Evolutionary conservation across 1,140 invertebrate genomes (phyloP), one percentile per base, ranked within the genome.

Genomic region (Drosophila paulistorum): DNA sequence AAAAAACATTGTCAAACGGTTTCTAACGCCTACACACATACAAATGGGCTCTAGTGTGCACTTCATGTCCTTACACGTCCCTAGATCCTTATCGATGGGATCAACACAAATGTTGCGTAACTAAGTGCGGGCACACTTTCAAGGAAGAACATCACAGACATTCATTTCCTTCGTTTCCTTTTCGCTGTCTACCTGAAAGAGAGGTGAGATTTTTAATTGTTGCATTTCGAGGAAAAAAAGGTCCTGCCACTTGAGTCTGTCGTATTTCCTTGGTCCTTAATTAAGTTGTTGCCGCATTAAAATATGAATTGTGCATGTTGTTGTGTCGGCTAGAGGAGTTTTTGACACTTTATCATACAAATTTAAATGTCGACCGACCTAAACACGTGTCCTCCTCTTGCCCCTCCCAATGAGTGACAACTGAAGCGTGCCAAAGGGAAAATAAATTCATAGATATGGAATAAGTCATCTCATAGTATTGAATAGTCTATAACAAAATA

Each of bases 61-160:
- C 42, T 45, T 17, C 51, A 61, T 23, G 7, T 17, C 14, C 63
- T 51, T 17, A 20, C 33, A 10, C 10, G 7, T 23, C 11, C 37
- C 13, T 23, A 45, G 79, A 77, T 89, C 84, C 62, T 78, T 77
- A 77, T 78, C 76, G 23, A 20, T 30, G 67, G 45, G 70, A 65
- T 65, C 77, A 45, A 41, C 26, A 74, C 84, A 87, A 87, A 89
- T 87, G 83, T 87, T 83, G 83, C 83, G 83, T 80, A 87, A 87
- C 83, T 87, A 87, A 87, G 83, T 86, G 83, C 76, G 65, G 39
- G 30, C 60, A 51, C 45, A 66, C 39, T 48, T 14, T 14, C 63
- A 57, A 20, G 20, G 26, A 57, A 39, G 60, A 7, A 42, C 41
- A 7, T 3, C 55, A 20, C 77, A 60, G 60, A 65, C 69, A 68